Evolutionary conservation across 2,113 vertebrate genomes (phyloP), one percentile per base, ranked within the genome.

Genomic region (Nyctibius bracteatus): DNA sequence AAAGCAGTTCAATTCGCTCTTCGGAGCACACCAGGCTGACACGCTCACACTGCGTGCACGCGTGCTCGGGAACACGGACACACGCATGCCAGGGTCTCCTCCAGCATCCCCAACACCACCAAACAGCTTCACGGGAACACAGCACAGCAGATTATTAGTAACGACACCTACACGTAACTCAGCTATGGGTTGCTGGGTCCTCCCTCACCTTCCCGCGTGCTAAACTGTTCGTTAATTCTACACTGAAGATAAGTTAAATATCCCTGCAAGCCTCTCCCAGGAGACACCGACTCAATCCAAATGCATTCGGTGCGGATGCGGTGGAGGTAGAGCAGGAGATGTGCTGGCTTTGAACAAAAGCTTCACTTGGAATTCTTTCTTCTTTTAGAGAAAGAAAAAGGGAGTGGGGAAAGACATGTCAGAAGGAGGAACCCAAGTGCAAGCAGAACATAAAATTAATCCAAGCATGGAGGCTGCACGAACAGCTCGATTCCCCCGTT

Each of bases 1-100:
- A 89, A 62, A 71, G 73, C 44, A 16, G 27, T 4, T 67, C 39
- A 14, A 8, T 7, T 33, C 13, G 41, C 51, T 58, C 49, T 44
- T 44, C 35, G 10, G 51, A 44, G 63, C 31, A 47, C 70, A 39
- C 12, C 6, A 23, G 39, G 8, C 24, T 16, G 10, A 3, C 0
- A 12, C 12, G 0, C 28, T n/a, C 57, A 1, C 2, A 3, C 66
- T 28, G 37, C 3, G 0, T 6, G 30, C 82, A 70, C 0, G 0
- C 2, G 1, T 6, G 67, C 58, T 58, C 2, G 3, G 5, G 39
- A 52, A 17, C 52, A 55, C 0, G 1, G 73, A 57, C 3, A 12
- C 19, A 5, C 2, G 2, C 0, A 1, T 30, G 80, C 22, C 8
- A 0, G 35, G 24, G 28, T 7, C 79, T 52, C 33, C 78, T 24